Evolutionary conservation across 2,797 vertebrate genomes (phyloP).

Genomic region (Pelobates cultripes): DNA sequence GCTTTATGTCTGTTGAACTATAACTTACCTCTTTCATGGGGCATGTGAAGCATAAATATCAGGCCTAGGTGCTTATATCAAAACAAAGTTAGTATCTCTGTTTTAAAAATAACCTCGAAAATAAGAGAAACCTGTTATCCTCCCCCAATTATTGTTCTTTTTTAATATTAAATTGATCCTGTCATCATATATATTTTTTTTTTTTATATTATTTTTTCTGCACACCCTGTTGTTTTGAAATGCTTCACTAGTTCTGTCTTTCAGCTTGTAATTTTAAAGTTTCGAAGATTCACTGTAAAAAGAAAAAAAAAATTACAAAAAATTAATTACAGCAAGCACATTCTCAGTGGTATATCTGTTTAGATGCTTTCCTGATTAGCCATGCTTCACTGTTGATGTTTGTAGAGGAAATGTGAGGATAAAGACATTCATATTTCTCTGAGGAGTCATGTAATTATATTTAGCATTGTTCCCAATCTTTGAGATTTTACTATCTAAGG

Average conservation of each 20-base stretch:
- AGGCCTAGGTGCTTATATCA: too few relatives aligned
- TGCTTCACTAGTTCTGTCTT: conserved; percentile 68
- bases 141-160: too few relatives aligned
- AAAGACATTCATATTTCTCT: conserved; percentile 40
- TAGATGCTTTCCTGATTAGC: conserved; percentile 64
- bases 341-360: conserved; percentile 59
- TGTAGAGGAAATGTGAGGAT: conserved; percentile 58
- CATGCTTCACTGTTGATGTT: conserved; percentile 59
- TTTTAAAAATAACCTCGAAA: too few relatives aligned
- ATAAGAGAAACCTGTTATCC: too few relatives aligned
- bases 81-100: too few relatives aligned
- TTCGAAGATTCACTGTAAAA: conserved; percentile 69
- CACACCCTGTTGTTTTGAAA: conserved; percentile 63
- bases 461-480: conserved; percentile 29
- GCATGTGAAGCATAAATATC: too few relatives aligned
- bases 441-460: conserved; percentile 51
- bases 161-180: too few relatives aligned
- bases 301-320: conserved; percentile 63
- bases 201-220: conserved; percentile 2
- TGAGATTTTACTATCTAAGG: conserved; percentile 8
- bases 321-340: conserved; percentile 70
- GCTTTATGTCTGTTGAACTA: too few relatives aligned
- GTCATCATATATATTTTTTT: conserved; percentile 6
- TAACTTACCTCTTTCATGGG: too few relatives aligned
- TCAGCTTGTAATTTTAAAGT: conserved; percentile 69